Evolutionary conservation across 2,888 invertebrate genomes (phyloP), one percentile per base, ranked within the genome.

Genomic region (Napeogenes sylphis): DNA sequence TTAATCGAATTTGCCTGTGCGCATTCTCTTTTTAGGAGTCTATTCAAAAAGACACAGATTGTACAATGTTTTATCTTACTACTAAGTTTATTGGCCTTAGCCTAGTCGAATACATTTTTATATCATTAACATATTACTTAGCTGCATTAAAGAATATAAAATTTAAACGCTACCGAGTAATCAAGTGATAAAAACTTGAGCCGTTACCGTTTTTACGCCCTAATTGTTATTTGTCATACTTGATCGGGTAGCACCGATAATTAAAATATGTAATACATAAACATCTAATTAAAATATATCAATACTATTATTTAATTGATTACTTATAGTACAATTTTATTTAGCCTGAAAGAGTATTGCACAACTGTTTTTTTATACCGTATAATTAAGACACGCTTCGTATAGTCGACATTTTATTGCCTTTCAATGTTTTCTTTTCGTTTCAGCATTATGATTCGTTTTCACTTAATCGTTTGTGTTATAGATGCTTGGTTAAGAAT

Each of bases 151-250:
- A 8, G 3, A 42, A 10, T 42, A 42, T 42, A 10, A 42, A 10
- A 42, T 10, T 6, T 1, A 35, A 35, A 35, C 35, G 35, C 21
- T 21, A 21, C 21, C 1, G 21, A 21, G 35, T 35, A 6, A 35
- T 35, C 6, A 1, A 21, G 38, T 38, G 10, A 42, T 42, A 12
- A 79, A 76, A 76, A 76, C 74, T 81, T 78, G 77, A 75, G 73
- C 69, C 70, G 82, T 72, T 66, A 78, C 73, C 70, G 78, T 82
- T 82, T 80, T 74, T 72, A 72, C 83, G 83, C 79, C 75, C 86
- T 82, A 82, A 84, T 85, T 84, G 85, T 80, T 83, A 80, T 68
- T 59, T 67, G 76, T 72, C 79, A 84, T 83, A 85, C 84, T 82
- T 82, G 75, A 79, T 71, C 71, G 74, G 73, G 51, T 55, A 46